These are phyloP conservation scores for Mayetiola destructor DNA, from an alignment of 2,888 invertebrate genomes.

Conservation along the genomic window DNA sequence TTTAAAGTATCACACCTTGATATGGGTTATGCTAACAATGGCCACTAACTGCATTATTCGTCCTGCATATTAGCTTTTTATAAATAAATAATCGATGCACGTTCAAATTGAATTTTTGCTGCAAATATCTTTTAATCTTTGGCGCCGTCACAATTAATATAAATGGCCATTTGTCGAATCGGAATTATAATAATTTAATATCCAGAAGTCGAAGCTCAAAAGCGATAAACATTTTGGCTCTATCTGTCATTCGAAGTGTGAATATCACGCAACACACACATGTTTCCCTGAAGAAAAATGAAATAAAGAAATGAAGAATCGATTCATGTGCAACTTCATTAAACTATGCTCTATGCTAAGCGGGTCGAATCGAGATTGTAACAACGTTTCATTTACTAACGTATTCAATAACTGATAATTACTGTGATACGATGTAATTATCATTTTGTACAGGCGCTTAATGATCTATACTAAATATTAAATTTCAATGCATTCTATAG, in stretches of 20 bases:
- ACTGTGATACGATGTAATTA: neutral
- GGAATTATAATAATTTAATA: conserved; percentile 8
- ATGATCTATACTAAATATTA: too few species aligned
- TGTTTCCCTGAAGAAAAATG: neutral
- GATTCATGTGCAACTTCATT: neutral
- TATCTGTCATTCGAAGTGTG: neutral
- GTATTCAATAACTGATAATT: conserved; percentile 1
- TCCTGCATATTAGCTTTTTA: too few species aligned
- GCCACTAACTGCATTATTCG: too few species aligned
- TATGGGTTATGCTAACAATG: too few species aligned
- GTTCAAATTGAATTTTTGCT: too few species aligned
- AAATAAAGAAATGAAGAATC: neutral
- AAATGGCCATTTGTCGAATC: conserved; percentile 1
- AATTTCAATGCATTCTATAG: too few species aligned
- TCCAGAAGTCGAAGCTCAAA: too few species aligned
- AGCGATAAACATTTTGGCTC: neutral
- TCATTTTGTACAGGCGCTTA: neutral
- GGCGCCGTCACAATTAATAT: conserved; percentile 8
- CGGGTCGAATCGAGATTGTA: neutral
- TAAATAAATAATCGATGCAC: too few species aligned
- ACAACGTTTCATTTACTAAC: conserved; percentile 2
- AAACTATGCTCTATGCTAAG: neutral
- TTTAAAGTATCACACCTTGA: too few species aligned
- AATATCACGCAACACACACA: neutral
- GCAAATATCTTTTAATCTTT: too few species aligned